Evolutionary conservation across 2,113 vertebrate genomes (phyloP).

Genomic region (Alethe diademata): DNA sequence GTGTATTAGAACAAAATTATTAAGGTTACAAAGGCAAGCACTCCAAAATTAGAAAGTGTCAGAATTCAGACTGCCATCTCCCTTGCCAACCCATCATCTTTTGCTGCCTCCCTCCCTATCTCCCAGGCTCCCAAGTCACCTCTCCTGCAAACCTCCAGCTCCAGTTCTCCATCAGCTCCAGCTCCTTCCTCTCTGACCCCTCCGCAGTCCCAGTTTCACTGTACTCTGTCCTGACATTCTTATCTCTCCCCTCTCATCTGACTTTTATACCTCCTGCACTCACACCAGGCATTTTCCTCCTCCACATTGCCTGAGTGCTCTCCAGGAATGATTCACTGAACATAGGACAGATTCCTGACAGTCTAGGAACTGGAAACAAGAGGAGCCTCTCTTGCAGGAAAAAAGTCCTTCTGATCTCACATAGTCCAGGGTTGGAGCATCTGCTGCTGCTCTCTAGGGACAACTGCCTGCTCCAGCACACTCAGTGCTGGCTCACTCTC

Average conservation of each 20-base stretch:
- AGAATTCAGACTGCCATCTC: constrained; percentile 47
- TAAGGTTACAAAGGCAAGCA: constrained; percentile 58
- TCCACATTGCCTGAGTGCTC: constrained; percentile 42
- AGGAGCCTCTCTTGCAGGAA: neutral
- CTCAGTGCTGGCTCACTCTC: neutral
- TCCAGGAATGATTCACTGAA: constrained; percentile 52
- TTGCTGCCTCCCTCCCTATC: neutral
- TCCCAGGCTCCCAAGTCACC: neutral
- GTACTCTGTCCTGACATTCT: neutral
- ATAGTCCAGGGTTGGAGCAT: neutral
- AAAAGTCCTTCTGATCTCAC: neutral
- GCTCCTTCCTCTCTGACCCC: neutral
- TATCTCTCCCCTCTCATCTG: constrained; percentile 11
- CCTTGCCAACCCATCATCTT: neutral
- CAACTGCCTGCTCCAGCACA: neutral
- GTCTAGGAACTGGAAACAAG: constrained; percentile 20
- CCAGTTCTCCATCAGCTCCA: neutral
- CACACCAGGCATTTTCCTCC: constrained; percentile 45
- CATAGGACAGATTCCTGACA: constrained; percentile 20
- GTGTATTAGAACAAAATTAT: constrained; percentile 64
- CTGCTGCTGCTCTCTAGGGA: neutral
- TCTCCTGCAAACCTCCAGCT: neutral
- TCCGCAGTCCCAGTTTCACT: neutral
- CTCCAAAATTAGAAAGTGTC: constrained; percentile 51
- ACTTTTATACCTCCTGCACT: constrained; percentile 46